Evolutionary conservation across 2,888 invertebrate species (phyloP).

Genomic region (Cryptophagus acutangulus): DNA sequence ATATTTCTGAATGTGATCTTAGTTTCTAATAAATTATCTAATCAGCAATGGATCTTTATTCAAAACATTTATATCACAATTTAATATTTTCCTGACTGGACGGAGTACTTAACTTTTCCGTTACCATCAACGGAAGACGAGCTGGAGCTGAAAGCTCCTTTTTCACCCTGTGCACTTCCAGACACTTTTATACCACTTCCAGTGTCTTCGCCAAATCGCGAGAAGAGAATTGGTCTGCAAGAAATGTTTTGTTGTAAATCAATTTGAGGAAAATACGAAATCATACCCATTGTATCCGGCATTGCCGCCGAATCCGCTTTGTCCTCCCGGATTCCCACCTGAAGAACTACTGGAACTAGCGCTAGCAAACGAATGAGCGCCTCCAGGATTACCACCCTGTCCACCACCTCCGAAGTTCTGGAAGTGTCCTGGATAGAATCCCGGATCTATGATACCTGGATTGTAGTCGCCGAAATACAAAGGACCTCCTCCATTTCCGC

Average conservation of each 20-base stretch:
- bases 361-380: constrained; percentile 23
- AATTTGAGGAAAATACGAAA: constrained; percentile 1
- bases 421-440: constrained; percentile 10
- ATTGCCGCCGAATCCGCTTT: constrained; percentile 23
- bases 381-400: constrained; percentile 18
- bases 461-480: constrained; percentile 12
- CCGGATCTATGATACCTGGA: constrained; percentile 10
- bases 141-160: constrained; percentile 51
- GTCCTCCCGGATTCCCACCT: constrained; percentile 15
- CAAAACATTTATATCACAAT: too few species aligned
- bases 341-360: constrained; percentile 27
- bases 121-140: constrained; percentile 47
- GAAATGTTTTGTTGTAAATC: background rate
- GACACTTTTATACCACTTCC: constrained; percentile 42
- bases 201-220: constrained; percentile 47
- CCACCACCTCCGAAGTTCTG: constrained; percentile 6
- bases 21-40: too few species aligned
- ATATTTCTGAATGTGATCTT: too few species aligned
- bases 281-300: constrained; percentile 28
- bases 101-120: constrained; percentile 51
- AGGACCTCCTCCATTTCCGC: constrained; percentile 11
- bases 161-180: constrained; percentile 46
- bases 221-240: constrained; percentile 37
- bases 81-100: constrained; percentile 50
- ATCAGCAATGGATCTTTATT: too few species aligned